Evolutionary conservation across 2,113 vertebrate species (phyloP), one percentile per base, ranked within the genome.

Genomic region (Pseudopodoces humilis): DNA sequence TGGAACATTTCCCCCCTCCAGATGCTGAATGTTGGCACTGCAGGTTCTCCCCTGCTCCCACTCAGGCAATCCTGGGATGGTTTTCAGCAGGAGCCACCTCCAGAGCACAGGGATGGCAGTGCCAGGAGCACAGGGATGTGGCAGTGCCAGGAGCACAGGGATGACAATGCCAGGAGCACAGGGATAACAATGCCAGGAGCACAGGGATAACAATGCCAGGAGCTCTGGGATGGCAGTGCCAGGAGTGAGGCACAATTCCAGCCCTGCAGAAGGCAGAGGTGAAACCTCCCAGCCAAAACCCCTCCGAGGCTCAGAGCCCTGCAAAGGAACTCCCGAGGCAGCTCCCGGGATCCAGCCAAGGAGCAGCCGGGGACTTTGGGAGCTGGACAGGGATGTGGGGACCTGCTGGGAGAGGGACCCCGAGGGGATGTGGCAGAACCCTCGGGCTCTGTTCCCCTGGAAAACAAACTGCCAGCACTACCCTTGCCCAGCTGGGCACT

Each of bases 11-110:
- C 12, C 63, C 52, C 24, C n/a, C 52, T 39, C 24, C 55, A 6
- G 1, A 33, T 10, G 31, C 65, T 12, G 7, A 22, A 13, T n/a
- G 23, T 27, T 15, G 13, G 15, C 3, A 1, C 3, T 43, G 18
- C 35, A 49, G 28, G 43, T 9, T 72, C 58, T 49, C 22, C 18
- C 0, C 81, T 74, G 27, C 9, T 55, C 71, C 67, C 1, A 0
- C 7, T 0, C 6, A 28, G 70, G 64, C 18, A 24, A 5, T 11
- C 50, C 64, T 1, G 0, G 47, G 67, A 0, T 62, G 55, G 31
- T 33, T 67, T 70, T 17, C 62, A 33, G 75, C 55, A 70, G 80
- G n/a, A 83, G 41, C 70, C 6, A 1, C 3, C 7, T 10, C 10
- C 30, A 41, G 53, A 75, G n/a, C 3, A 39, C 8, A 22, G 60